phyloP scores from a whole-genome alignment of 2,797 vertebrate species.

The Melanogrammus aeglefinus region DNA sequence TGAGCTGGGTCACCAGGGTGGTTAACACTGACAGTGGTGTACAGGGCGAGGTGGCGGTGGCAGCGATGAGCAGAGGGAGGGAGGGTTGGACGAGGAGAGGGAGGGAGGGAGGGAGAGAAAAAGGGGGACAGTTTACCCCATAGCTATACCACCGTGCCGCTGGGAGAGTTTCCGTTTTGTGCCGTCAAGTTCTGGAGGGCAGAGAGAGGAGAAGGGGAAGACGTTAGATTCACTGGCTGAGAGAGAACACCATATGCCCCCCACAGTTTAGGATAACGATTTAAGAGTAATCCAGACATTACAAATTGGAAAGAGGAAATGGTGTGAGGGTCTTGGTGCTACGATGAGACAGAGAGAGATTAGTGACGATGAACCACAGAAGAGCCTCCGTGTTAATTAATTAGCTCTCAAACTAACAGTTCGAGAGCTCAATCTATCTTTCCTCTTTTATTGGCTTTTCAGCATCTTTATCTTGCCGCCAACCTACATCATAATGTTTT shows the following conservation, averaged over 20 bases:
- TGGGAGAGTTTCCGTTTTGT: slow-evolving; percentile 86
- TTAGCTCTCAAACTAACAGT: not conserved
- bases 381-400: not conserved
- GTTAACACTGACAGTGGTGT: not conserved
- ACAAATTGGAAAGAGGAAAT: not conserved
- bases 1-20: not conserved
- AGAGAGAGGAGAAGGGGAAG: slow-evolving; percentile 13
- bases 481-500: not conserved
- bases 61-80: not conserved
- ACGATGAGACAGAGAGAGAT: not conserved
- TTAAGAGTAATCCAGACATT: not conserved
- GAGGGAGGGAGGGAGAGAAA: slow-evolving; percentile 25
- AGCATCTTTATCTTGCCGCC: not conserved
- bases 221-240: slow-evolving; percentile 22
- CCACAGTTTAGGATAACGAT: not conserved
- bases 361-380: not conserved
- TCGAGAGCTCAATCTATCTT: not conserved
- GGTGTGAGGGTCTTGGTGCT: not conserved
- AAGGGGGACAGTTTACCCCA: slow-evolving; percentile 51
- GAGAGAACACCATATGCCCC: not conserved
- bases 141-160: slow-evolving; percentile 87
- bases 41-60: not conserved
- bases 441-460: not conserved
- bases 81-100: slow-evolving; percentile 14
- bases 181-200: slow-evolving; percentile 72